Base-by-base conservation (phyloP, 2,888 invertebrate genomes). In the Acleris holmiana region DNA sequence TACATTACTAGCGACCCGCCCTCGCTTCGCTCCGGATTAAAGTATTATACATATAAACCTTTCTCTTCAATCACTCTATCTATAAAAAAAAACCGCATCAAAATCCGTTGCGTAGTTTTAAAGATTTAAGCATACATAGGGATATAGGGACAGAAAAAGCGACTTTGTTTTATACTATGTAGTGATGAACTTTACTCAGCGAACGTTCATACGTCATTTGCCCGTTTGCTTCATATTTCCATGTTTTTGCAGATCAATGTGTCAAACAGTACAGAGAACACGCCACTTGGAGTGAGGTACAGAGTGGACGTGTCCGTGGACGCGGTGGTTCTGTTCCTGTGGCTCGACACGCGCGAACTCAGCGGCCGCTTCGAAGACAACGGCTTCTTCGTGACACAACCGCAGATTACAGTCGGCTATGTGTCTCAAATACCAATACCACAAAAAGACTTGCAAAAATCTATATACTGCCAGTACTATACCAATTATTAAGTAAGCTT, bases 351-450 rank as follows among this genome's bases (percentile, higher is more conserved):
- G 0, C 83, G 80, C 2, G 78, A 82, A 4, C 78, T 89, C 47
- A 80, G 76, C 13, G 97, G 97, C 1, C 88, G 85, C 65, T 97
- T 97, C 82, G 94, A 95, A 1, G 95, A 96, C 71, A 97, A 98
- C 83, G 97, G 97, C 0, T 95, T 97, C 35, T 89, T 94, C 10
- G 76, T 94, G 51, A 87, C 91, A 0, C 76, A 83, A 17, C 73
- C 82, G 1, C 68, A 73, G 13, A 68, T 76, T 0, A 69, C 68
- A 46, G 71, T 83, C 0, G 73, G 67, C 19, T 91, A 80, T 59
- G 58, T 73, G 4, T 81, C 77, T 15, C 69, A 72, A 21, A 71
- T 69, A 15, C 62, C 76, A 3, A 68, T 88, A 18, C 64, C 76
- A 8, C 71, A 79, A 4, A 64, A 71, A 15, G 73, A 77, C 7